These are phyloP conservation scores for Carollia perspicillata DNA, from an alignment of 2,113 vertebrate genomes.

Conservation along the genomic window DNA sequence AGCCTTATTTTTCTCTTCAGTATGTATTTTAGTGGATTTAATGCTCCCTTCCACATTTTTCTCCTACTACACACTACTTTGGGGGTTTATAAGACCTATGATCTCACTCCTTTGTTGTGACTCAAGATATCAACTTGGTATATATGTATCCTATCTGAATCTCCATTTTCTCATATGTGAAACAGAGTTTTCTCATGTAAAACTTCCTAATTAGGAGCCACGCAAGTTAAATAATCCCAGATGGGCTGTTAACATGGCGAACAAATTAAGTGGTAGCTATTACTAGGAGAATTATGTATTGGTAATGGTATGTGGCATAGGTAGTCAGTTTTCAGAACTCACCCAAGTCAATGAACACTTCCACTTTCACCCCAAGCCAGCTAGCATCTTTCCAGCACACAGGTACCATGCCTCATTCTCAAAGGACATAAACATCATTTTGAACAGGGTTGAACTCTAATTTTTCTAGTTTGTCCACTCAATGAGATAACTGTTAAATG, in stretches of 20 bases:
- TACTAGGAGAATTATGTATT: not conserved
- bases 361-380: not conserved
- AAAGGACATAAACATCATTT: not conserved
- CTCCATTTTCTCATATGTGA: not conserved
- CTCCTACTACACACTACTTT: not conserved
- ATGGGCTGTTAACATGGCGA: not conserved
- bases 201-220: not conserved
- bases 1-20: not conserved
- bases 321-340: not conserved
- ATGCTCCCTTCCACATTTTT: not conserved
- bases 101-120: not conserved
- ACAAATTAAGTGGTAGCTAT: not conserved
- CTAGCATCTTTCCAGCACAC: not conserved
- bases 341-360: not conserved
- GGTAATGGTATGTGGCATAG: not conserved
- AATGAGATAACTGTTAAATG: not conserved
- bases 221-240: not conserved
- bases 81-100: not conserved
- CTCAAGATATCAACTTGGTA: not conserved
- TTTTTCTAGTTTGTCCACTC: not conserved
- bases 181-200: not conserved
- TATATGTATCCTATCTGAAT: not conserved
- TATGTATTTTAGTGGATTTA: not conserved
- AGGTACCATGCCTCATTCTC: not conserved
- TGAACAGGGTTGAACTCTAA: not conserved